Conservation (phyloP, 2,888 invertebrate genomes). For the Lymantria dispar region DNA sequence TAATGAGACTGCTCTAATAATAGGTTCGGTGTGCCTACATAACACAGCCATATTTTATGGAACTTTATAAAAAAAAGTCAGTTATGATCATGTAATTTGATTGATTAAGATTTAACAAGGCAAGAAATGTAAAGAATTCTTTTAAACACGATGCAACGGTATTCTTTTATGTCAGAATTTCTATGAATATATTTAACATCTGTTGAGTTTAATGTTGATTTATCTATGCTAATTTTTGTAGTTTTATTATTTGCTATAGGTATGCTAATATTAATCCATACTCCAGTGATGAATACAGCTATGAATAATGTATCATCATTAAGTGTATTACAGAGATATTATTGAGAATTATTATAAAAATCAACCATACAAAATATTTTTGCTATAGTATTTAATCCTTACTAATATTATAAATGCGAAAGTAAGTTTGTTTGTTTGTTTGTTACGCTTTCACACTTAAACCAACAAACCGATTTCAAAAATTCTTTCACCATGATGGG, state of each 20-base stretch:
- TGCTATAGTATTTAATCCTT: too few species aligned
- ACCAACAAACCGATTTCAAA: too few species aligned
- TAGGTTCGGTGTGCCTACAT: constrained; percentile 22
- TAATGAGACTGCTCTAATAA: constrained; percentile 36
- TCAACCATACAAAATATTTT: too few species aligned
- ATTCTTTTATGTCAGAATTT: constrained; percentile 5
- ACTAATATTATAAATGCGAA: too few species aligned
- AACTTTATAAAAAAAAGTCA: constrained; percentile 9
- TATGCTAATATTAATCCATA: too few species aligned
- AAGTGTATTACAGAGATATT: too few species aligned
- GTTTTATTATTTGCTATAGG: neutral
- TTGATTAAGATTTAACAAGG: constrained; percentile 14
- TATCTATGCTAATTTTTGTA: neutral
- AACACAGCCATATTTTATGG: constrained; percentile 17
- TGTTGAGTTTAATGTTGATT: neutral
- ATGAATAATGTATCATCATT: too few species aligned
- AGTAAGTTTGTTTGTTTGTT: too few species aligned
- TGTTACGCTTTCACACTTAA: too few species aligned
- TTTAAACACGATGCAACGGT: constrained; percentile 13
- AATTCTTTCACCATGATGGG: too few species aligned
- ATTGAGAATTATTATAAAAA: too few species aligned
- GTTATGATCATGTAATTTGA: constrained; percentile 22
- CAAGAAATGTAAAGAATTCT: constrained; percentile 1
- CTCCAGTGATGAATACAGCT: too few species aligned
- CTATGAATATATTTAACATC: neutral